Base-by-base conservation (phyloP, 2,113 vertebrate species). In the Notechis scutatus region DNA sequence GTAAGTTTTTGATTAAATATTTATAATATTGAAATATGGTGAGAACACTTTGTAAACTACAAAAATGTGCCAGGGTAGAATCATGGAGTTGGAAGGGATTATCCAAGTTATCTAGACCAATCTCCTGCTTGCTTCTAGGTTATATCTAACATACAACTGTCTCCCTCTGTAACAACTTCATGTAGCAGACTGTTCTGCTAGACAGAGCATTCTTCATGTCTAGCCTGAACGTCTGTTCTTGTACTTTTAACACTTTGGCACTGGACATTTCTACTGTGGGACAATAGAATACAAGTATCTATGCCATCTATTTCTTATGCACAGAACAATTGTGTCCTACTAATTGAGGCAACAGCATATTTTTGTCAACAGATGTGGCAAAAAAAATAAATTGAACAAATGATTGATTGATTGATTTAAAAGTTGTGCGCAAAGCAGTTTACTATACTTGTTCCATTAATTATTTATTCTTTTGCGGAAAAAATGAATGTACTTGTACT, bases 1-100 rank as follows among this genome's bases (percentile, higher is more conserved):
- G 99, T 99, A 93, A 97, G 99, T 88, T n/a, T 21, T 14, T 81
- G 20, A 21, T 81, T 42, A 81, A 39, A 81, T 20, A 81, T 39
- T 81, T 81, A 81, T 8, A 42, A 81, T 81, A 23, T 9, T 42
- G 18, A 20, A 42, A 42, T 21, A 39, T 20, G 18, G 74, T 15
- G 74, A 3, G 34, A 81, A 7, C 34, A 81, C 15, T 81, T 81
- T 81, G 34, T 21, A 81, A 81, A 81, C 18, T 81, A 81, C 34
- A 42, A 81, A 81, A 81, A 81, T 21, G 18, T 21, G 2, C 34
- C 18, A 42, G 7, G 18, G 6, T 21, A 81, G 74, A 81, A 42
- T 81, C 18, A 81, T 81, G 74, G 7, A 42, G 34, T 81, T 81
- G 74, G 18, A 81, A 42, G 7, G 7, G 20, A 42, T 81, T 42